Base-by-base conservation (phyloP, 2,888 invertebrate species). In the Oscheius myriophilus region DNA sequence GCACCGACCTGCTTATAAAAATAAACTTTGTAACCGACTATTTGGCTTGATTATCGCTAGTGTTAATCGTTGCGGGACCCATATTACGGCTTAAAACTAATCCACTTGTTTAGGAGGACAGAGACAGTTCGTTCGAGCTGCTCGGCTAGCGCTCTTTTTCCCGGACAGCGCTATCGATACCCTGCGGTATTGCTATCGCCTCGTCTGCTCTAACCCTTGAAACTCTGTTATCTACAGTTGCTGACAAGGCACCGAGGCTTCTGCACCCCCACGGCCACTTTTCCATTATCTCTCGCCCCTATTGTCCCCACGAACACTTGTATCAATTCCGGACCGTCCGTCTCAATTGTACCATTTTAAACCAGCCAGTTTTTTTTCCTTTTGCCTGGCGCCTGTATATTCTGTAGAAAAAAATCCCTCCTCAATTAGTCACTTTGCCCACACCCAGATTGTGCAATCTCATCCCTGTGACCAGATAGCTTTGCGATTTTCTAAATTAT, bases 71-170 rank as follows among this genome's bases (percentile, higher is more conserved):
- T n/a, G n/a, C n/a, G n/a, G n/a, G n/a, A n/a, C n/a, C n/a, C 18
- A 25, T n/a, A 25, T 2, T 2, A 2, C 12, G 18, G 14, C 2
- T 52, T 52, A 26, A 2, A 11, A 51, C 11, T 33, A 26, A 21
- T 16, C 33, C 21, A 16, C 41, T 33, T 18, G 53, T 65, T 43
- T 42, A 65, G 64, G 64, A 65, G 11, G 64, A 62, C 26, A 62
- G 49, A 49, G 61, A 63, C 63, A 63, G 42, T 43, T 65, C 64
- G 14, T 65, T 65, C 46, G 64, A 65, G 45, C 45, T 65, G 25
- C 41, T 65, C 14, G 64, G 64, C 14, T 61, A 26, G 26, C 6
- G 46, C 18, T 46, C 46, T 33, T 33, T 33, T 9, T 33, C 33
- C 4, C 9, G 33, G 33, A 3, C 9, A 9, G 3, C 4, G 33